phyloP scores from a whole-genome alignment of 1,140 invertebrate genomes.

The Stenopsyche tienmushanensis region DNA sequence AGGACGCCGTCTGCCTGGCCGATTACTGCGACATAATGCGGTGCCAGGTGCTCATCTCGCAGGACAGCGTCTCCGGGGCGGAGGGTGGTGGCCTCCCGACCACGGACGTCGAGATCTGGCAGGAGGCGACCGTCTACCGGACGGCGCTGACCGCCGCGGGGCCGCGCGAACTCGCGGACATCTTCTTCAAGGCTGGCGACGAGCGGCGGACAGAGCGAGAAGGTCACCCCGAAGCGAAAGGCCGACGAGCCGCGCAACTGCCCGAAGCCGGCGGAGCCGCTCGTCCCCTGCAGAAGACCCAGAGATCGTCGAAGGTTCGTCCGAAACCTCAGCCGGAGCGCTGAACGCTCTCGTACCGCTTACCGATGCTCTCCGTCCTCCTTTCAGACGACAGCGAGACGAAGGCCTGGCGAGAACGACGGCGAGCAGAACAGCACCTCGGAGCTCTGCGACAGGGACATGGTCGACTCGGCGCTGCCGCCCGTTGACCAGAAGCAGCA shows the following conservation, averaged over 20 bases:
- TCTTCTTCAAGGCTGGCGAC: constrained; percentile 39
- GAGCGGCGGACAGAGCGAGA: constrained; percentile 35
- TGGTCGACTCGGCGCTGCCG: constrained; percentile 70
- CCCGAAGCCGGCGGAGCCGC: constrained; percentile 36
- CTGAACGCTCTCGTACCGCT: too few relatives aligned
- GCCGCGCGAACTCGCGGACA: constrained; percentile 46
- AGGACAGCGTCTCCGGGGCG: constrained; percentile 63
- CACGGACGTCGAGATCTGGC: constrained; percentile 77
- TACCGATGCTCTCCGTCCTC: too few relatives aligned
- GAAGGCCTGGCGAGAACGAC: constrained; percentile 47
- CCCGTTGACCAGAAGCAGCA: constrained; percentile 63
- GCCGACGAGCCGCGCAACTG: constrained; percentile 36
- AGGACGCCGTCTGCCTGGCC: constrained; percentile 87
- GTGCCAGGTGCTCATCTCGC: constrained; percentile 81
- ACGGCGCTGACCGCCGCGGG: constrained; percentile 65
- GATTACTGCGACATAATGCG: constrained; percentile 95
- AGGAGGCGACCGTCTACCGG: constrained; percentile 65
- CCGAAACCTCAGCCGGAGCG: constrained; percentile 22
- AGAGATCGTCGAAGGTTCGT: constrained; percentile 17
- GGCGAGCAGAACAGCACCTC: constrained; percentile 54
- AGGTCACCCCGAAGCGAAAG: constrained; percentile 27
- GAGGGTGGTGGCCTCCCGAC: constrained; percentile 60
- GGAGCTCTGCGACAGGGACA: constrained; percentile 60
- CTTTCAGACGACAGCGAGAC: constrained; percentile 49
- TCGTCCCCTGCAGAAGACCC: too few relatives aligned